Evolutionary conservation across 2,888 invertebrate species (phyloP), one percentile per base, ranked within the genome.

Genomic region (Scaptomyza polygonia): DNA sequence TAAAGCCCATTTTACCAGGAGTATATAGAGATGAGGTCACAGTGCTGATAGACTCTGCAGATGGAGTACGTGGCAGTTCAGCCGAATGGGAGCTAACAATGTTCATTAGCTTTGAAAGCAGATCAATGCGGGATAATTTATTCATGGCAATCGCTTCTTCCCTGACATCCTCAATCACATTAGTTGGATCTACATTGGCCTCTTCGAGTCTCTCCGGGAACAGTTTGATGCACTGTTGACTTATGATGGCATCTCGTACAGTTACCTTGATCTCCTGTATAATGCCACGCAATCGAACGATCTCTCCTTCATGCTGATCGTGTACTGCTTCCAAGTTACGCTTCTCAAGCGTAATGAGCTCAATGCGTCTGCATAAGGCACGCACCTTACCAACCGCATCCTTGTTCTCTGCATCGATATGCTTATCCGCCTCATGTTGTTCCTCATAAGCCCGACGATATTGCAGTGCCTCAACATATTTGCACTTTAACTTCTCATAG

Each of bases 1-100:
- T 92, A 72, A 95, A 94, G 8, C 95, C 95, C 63, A 95, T 93
- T 88, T 94, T 94, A 11, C 95, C 95, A 71, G 93, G 93, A 49
- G 93, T 92, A 76, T 95, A 95, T 21, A 94, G 91, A 39, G 93
- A 93, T 0, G 88, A 80, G 2, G 79, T 76, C 0, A 87, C 87
- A 11, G 88, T 84, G 2, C 88, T 83, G 27, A 91, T 84, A 1
- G 92, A 86, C 16, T 88, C 88, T 36, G 81, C 61, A 0, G 90
- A 89, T 44, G 93, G 92, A 2, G 89, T 83, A 0, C 79, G 71
- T 2, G 76, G 84, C 40, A 73, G 69, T 40, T 87, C 81, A 8
- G 86, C 79, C 3, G 87, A 75, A 32, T 89, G 89, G 14, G 87
- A 82, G 34, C 89, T 86, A 0, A 92, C 74, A 1, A 92, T 88